Evolutionary conservation across 2,888 invertebrate genomes (phyloP), one percentile per base, ranked within the genome.

Genomic region (Chloroclysta siterata): DNA sequence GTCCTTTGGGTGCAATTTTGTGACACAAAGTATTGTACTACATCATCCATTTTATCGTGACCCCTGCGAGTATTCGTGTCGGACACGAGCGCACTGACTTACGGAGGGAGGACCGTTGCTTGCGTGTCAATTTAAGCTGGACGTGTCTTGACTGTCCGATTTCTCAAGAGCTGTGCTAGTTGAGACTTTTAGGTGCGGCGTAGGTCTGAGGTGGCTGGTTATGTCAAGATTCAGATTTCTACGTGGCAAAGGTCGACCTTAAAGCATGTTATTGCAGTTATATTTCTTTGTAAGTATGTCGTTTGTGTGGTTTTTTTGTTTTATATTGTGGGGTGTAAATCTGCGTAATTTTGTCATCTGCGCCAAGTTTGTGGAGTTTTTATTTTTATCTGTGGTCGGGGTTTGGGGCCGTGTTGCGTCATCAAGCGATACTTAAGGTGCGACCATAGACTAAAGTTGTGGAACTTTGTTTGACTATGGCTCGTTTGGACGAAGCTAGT

Each of bases 271-370:
- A 85, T 83, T 79, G 79, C 81, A 74, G 80, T 83, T 81, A 84
- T 85, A 85, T 84, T 83, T 84, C 84, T 82, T 77, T 71, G 80
- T 62, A 75, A 80, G 77, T 78, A 77, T 74, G 77, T 77, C 73
- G 73, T 78, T 81, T 79, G 75, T 76, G 77, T 77, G 73, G 75
- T 76, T 72, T 70, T 72, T 72, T 64, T 60, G 58, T 63, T 67
- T 72, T 72, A 69, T 72, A 67, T 69, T 69, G 66, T 67, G 54
- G 56, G 70, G 68, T 65, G 65, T 60, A 65, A 66, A 68, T 63
- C 64, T 69, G 55, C 61, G 61, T 65, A 61, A 65, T 65, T 65
- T 61, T 44, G 60, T 53, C 60, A 65, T 65, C 57, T 54, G 36
- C 10, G 60, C 55, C 51, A 55, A 60, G 60, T 65, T 61, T 57